Percentiles rank a stretch among this genome's conserved stretches.
Evolutionary conservation across 2,113 vertebrate genomes (phyloP).

Genomic region (Psittacula cyanocephala): DNA sequence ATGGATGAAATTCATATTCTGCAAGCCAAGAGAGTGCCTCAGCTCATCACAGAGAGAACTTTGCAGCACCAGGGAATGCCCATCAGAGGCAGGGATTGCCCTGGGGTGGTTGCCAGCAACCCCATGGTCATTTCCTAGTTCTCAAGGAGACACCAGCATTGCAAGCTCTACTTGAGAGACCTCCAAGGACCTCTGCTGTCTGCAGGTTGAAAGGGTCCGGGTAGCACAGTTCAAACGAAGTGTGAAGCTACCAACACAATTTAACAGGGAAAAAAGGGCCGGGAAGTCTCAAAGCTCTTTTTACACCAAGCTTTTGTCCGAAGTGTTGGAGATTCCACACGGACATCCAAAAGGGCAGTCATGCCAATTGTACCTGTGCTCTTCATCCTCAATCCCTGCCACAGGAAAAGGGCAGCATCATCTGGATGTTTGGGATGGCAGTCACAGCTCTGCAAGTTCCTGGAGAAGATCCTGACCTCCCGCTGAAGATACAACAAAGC

Average conservation of each 20-base stretch:
- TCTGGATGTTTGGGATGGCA: too few species aligned
- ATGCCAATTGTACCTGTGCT: neutral
- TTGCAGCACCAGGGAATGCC: neutral
- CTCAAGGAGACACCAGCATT: neutral
- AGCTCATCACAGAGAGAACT: neutral
- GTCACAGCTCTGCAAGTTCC: neutral
- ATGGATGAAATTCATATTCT: neutral
- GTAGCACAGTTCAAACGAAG: neutral
- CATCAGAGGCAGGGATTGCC: neutral
- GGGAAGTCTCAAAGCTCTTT: neutral
- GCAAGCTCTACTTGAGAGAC: neutral
- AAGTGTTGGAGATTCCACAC: neutral
- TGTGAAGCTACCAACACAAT: neutral
- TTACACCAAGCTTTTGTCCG: neutral
- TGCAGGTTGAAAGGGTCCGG: neutral
- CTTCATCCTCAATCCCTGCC: neutral
- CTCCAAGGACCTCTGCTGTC: neutral
- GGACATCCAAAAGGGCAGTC: neutral
- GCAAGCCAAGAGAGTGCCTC: neutral
- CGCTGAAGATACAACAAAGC: neutral
- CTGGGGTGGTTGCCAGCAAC: neutral
- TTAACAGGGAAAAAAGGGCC: neutral
- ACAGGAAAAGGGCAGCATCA: neutral
- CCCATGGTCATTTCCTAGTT: neutral
- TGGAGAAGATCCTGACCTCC: neutral